Percentiles rank a stretch among this genome's conserved stretches.
Conservation (phyloP, 2,888 invertebrate genomes). For the Adela reaumurella region DNA sequence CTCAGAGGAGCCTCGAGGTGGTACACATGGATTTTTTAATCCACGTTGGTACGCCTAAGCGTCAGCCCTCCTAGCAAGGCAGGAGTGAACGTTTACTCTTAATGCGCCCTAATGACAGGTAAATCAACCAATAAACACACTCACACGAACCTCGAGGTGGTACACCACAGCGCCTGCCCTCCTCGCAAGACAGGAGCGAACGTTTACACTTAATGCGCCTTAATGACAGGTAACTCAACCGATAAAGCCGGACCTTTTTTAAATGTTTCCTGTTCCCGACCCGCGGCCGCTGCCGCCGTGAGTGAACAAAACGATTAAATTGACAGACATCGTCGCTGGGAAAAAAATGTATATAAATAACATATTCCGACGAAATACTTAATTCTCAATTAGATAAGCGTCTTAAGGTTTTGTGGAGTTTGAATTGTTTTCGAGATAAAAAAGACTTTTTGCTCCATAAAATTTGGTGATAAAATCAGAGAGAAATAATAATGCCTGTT, state of each 20-base stretch:
- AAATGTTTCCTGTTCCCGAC: constrained; percentile 52
- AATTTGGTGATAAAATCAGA: no score
- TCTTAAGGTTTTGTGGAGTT: constrained; percentile 49
- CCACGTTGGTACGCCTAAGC: no score
- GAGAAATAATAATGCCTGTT: no score
- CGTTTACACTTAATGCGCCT: constrained; percentile 50
- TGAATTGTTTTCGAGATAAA: constrained; percentile 42
- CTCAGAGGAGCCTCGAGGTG: no score
- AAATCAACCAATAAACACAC: no score
- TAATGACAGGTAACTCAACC: constrained; percentile 52
- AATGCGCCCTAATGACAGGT: no score
- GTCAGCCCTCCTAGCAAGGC: no score
- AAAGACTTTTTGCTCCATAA: constrained; percentile 5
- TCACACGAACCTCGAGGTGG: no score
- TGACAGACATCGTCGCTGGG: constrained; percentile 39
- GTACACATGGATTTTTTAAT: no score
- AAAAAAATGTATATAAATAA: constrained; percentile 52
- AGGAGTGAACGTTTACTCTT: no score
- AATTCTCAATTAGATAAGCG: constrained; percentile 55
- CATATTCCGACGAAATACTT: constrained; percentile 53
- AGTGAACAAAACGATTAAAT: constrained; percentile 51
- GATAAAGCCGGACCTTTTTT: constrained; percentile 49
- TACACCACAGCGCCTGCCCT: constrained; percentile 29
- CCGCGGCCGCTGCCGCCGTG: constrained; percentile 44
- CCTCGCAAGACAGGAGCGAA: constrained; percentile 40